Conservation (phyloP, 2,888 invertebrate species). For the Plebejus argus region DNA sequence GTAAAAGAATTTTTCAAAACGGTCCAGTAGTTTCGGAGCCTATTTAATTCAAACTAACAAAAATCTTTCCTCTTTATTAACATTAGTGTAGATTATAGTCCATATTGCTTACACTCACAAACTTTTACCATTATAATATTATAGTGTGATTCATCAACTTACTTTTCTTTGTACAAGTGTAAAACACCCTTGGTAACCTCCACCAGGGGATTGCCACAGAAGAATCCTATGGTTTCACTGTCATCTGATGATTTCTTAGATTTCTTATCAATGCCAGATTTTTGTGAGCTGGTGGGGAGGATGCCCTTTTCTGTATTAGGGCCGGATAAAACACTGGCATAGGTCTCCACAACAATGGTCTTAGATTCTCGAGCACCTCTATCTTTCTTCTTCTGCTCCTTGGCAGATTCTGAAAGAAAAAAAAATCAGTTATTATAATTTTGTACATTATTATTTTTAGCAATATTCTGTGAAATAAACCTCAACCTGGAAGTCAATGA, state of each 20-base stretch:
- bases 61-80: too few species aligned
- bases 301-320: constrained; percentile 76
- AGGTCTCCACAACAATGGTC: constrained; percentile 90
- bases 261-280: constrained; percentile 63
- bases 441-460: too few species aligned
- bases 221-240: constrained; percentile 86
- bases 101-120: too few species aligned
- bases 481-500: too few species aligned
- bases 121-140: too few species aligned
- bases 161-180: constrained; percentile 99
- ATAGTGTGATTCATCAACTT: constrained; percentile 52
- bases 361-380: constrained; percentile 85
- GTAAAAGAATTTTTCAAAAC: too few species aligned
- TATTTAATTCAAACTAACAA: too few species aligned
- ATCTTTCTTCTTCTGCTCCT: constrained; percentile 77
- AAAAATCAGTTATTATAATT: not conserved
- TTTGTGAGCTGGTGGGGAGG: constrained; percentile 83
- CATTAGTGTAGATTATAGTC: too few species aligned
- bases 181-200: constrained; percentile 98
- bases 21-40: too few species aligned
- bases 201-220: constrained; percentile 97
- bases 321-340: constrained; percentile 83
- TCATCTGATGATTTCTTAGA: constrained; percentile 60
- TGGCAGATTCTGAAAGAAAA: constrained; percentile 57
- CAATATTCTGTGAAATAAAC: too few species aligned